Evolutionary conservation across 2,113 vertebrate genomes (phyloP).

Genomic region (Myodes glareolus): DNA sequence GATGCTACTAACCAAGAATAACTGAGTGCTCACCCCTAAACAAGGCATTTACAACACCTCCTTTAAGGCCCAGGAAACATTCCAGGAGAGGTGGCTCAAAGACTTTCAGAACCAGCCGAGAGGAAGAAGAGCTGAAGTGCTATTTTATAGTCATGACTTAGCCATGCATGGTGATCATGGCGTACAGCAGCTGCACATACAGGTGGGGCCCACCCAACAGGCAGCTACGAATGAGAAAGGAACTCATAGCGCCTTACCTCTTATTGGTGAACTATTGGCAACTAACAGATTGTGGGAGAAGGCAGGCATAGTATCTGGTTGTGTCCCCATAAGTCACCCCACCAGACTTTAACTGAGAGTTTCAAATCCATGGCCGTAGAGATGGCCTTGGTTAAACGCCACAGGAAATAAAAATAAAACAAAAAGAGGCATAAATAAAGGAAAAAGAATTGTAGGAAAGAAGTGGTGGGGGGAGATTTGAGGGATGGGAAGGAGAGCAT

Average conservation of each 20-base stretch:
- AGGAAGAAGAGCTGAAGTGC: not conserved
- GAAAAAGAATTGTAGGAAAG: not conserved
- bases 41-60: not conserved
- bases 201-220: not conserved
- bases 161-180: not conserved
- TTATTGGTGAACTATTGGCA: not conserved
- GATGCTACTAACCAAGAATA: not conserved
- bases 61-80: not conserved
- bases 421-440: not conserved
- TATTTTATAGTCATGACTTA: not conserved
- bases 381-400: not conserved
- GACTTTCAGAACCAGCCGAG: not conserved
- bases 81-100: not conserved
- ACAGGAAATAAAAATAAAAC: not conserved
- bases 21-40: not conserved
- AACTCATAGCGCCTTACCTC: not conserved
- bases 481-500: not conserved
- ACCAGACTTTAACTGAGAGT: not conserved
- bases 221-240: not conserved
- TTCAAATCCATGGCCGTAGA: not conserved
- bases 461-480: not conserved
- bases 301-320: not conserved
- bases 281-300: not conserved
- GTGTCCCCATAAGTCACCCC: not conserved
- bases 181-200: not conserved